phyloP scores from a whole-genome alignment of 2,113 vertebrate species.

The Catharus fuscescens region DNA sequence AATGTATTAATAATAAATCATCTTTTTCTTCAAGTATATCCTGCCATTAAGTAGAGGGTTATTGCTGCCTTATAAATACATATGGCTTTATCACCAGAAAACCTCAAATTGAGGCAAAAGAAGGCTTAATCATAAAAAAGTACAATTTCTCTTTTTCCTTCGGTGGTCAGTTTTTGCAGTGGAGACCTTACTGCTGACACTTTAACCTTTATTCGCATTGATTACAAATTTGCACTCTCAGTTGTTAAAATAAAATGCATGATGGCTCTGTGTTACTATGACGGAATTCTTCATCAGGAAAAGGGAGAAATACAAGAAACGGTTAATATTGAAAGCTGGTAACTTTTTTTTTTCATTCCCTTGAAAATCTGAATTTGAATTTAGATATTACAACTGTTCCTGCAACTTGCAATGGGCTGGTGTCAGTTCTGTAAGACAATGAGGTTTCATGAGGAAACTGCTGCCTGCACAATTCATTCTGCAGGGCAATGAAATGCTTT shows the following conservation, averaged over 20 bases:
- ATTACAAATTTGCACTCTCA: neutral
- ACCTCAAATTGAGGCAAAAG: neutral
- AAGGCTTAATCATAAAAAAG: neutral
- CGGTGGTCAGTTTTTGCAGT: neutral
- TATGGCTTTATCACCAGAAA: constrained; percentile 8
- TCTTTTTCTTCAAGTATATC: constrained; percentile 45
- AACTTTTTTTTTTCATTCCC: neutral
- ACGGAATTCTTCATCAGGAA: neutral
- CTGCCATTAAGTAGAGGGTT: neutral
- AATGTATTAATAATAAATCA: constrained; percentile 53
- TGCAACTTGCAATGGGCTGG: neutral
- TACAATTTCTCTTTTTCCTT: neutral
- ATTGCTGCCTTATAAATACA: constrained; percentile 32
- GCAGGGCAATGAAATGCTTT: neutral
- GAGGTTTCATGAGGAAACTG: neutral
- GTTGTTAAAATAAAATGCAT: constrained; percentile 1
- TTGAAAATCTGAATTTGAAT: neutral
- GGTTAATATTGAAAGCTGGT: neutral
- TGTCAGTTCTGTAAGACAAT: neutral
- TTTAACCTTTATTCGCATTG: neutral
- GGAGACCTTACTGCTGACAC: neutral
- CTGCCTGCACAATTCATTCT: neutral
- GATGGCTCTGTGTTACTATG: neutral
- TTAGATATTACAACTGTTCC: neutral
- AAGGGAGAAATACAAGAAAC: neutral